phyloP scores from a whole-genome alignment of 1,140 invertebrate genomes.

The Drosophila biarmipes region DNA sequence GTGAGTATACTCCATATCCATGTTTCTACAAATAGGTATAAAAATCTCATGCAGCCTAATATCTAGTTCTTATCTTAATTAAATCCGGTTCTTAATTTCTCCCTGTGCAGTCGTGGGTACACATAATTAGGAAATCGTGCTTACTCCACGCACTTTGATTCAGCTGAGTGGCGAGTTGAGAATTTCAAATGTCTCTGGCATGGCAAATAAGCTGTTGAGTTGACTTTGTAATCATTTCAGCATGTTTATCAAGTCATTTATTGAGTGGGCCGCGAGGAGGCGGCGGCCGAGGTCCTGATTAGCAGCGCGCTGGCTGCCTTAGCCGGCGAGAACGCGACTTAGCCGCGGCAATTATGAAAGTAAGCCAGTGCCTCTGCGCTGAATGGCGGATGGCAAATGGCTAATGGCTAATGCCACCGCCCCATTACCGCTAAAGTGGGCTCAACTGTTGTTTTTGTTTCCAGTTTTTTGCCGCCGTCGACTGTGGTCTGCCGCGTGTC shows the following conservation, averaged over 20 bases:
- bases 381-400: conserved; percentile 59
- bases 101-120: conserved; percentile 56
- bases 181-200: conserved; percentile 59
- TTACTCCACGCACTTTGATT: conserved; percentile 56
- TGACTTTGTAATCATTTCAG: conserved; percentile 72
- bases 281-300: conserved; percentile 17
- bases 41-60: too few species aligned
- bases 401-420: conserved; percentile 32
- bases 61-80: not conserved
- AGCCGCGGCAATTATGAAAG: conserved; percentile 67
- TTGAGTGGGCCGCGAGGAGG: conserved; percentile 15
- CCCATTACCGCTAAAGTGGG: conserved; percentile 31
- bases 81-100: conserved; percentile 18
- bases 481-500: conserved; percentile 48
- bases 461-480: conserved; percentile 8
- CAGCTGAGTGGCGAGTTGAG: conserved; percentile 27
- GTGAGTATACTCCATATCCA: too few species aligned
- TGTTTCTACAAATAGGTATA: too few species aligned
- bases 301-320: conserved; percentile 24
- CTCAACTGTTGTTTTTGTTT: conserved; percentile 37
- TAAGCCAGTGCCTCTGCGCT: conserved; percentile 40
- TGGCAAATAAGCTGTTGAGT: conserved; percentile 73
- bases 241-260: conserved; percentile 64
- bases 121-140: conserved; percentile 73
- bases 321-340: conserved; percentile 34